Percentiles rank a stretch among this genome's conserved stretches.
Evolutionary conservation across 2,113 vertebrate species (phyloP).

Genomic region (Salvelinus namaycush): DNA sequence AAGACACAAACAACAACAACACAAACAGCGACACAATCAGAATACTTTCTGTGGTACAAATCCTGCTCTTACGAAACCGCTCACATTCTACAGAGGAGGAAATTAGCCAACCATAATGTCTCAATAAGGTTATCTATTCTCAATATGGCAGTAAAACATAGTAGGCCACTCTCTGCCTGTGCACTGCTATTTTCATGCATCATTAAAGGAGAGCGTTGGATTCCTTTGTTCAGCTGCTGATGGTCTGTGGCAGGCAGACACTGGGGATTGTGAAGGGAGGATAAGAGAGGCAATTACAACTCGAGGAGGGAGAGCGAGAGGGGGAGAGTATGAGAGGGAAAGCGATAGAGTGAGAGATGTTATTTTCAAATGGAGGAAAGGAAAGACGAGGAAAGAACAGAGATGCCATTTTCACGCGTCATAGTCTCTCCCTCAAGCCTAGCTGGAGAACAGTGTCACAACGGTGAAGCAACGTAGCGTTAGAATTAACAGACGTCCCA

Average conservation of each 20-base stretch:
- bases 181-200: not conserved
- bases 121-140: not conserved
- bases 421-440: constrained; percentile 7
- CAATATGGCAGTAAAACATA: not conserved
- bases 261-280: constrained; percentile 5
- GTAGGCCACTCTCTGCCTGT: not conserved
- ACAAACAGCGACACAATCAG: constrained; percentile 12
- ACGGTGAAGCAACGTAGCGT: not conserved
- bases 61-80: not conserved
- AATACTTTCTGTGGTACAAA: not conserved
- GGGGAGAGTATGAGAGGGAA: constrained; percentile 10
- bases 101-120: not conserved
- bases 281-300: constrained; percentile 8
- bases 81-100: not conserved
- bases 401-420: constrained; percentile 23
- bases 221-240: not conserved
- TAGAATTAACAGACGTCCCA: not conserved
- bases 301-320: constrained; percentile 2
- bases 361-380: not conserved
- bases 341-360: not conserved
- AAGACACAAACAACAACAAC: not conserved
- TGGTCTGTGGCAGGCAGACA: constrained; percentile 7
- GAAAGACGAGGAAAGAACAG: not conserved
- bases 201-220: constrained; percentile 1
- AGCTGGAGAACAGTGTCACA: constrained; percentile 28